Evolutionary conservation across 2,888 invertebrate species (phyloP).

Genomic region (Tholera decimalis): DNA sequence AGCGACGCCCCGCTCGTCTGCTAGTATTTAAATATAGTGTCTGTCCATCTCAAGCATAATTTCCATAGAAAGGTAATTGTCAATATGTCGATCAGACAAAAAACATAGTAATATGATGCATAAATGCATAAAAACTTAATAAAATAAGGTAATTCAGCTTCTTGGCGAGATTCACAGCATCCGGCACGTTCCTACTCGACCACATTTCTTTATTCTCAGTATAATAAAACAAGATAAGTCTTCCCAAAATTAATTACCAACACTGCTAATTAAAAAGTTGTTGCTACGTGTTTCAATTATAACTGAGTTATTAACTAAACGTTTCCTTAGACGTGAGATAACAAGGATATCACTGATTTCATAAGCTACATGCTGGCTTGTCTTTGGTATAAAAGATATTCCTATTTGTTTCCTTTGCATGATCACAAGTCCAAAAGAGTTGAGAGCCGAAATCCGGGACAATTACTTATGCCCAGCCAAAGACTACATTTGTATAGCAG

Average conservation of each 20-base stretch:
- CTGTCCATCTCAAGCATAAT: no score
- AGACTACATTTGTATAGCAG: no score
- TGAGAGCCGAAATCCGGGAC: no score
- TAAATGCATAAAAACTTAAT: not conserved
- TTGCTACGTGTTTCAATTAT: slow-evolving; percentile 31
- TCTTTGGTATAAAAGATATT: no score
- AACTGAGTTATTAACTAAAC: slow-evolving; percentile 23
- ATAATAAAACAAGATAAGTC: slow-evolving; percentile 13
- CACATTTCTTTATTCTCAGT: not conserved
- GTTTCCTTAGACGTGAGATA: slow-evolving; percentile 12
- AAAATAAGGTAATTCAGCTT: not conserved
- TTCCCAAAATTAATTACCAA: slow-evolving; percentile 37
- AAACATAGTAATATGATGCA: no score
- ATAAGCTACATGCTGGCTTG: not conserved
- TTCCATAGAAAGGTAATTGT: no score
- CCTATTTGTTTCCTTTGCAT: no score
- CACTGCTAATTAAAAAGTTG: slow-evolving; percentile 36
- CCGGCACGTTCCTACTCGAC: slow-evolving; percentile 7
- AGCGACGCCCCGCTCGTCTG: no score
- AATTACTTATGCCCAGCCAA: no score
- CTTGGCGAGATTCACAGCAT: not conserved
- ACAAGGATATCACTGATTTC: slow-evolving; percentile 14
- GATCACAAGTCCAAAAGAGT: no score
- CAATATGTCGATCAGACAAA: no score
- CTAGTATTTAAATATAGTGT: no score